Evolutionary conservation across 2,888 invertebrate genomes (phyloP), one percentile per base, ranked within the genome.

Genomic region (Caenorhabditis sulstoni): DNA sequence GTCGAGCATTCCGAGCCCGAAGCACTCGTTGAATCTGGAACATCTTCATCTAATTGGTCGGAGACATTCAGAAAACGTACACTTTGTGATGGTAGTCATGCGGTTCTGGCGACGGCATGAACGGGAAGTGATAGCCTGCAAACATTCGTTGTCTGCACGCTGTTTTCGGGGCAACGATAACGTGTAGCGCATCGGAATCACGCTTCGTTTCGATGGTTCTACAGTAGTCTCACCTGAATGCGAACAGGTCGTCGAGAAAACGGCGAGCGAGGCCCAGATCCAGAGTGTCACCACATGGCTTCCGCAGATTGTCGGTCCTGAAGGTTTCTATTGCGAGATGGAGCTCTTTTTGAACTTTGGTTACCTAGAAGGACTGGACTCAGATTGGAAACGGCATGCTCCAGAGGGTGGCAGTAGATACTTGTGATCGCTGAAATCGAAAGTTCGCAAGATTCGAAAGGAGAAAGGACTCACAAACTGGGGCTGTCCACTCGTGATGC

Each of bases 31-130:
- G 91, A 95, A 95, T 91, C 95, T 95, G 89, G 8, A 89, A 86
- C 20, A 11, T 35, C 9, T 12, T 11, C 20, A 11, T 41, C 23
- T 11, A 47, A 52, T 22, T 20, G 29, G 50, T 22, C 55, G 37
- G 3, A 39, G 23, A 23, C 37, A 8, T 35, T 52, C 35, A 71
- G 37, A 44, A n/a, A 37, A 74, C 91, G 89, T 85, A 92, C 92
- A 95, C 95, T 82, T 94, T 92, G 91, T 95, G 95, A 91, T 95
- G 95, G 91, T 94, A 95, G 91, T 95, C 95, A 89, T 95, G 95
- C 0, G 94, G 94, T 91, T 95, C 95, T 8, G 95, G 94, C 50
- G 94, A 94, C 7, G 94, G 94, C 90, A 95, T 94, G 91, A 95
- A 94, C 0, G 95, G 95, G 88, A 95, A 92, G 91, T 95, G 95